Conservation (phyloP, 2,113 vertebrate species). For the Oncorhynchus kisutch region DNA sequence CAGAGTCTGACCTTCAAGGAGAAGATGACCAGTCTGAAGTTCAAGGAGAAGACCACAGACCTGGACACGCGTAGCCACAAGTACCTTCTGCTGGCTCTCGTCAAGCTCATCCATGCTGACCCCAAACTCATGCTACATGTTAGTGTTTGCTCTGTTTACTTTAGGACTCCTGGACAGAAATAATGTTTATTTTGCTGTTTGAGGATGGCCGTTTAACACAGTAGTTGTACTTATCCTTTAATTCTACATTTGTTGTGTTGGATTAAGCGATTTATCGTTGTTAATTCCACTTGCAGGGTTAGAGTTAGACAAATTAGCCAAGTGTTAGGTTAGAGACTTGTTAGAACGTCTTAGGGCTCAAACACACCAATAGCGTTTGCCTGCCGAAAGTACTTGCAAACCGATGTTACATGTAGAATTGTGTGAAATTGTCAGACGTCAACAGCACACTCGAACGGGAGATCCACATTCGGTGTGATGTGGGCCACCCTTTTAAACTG, state of each 20-base stretch:
- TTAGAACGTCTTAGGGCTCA: background rate
- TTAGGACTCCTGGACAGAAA: background rate
- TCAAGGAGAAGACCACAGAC: conserved; percentile 86
- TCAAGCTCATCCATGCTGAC: conserved; percentile 84
- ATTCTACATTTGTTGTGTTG: background rate
- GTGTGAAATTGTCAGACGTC: no score
- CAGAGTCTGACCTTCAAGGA: conserved; percentile 55
- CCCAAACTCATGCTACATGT: conserved; percentile 82
- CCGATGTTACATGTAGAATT: no score
- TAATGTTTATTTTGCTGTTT: background rate
- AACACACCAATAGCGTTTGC: no score
- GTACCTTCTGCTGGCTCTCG: conserved; percentile 76
- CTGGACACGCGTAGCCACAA: conserved; percentile 74
- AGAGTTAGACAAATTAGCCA: background rate
- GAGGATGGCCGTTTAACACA: background rate
- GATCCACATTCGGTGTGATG: no score
- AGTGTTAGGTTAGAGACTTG: background rate
- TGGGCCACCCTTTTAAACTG: background rate
- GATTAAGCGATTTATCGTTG: background rate
- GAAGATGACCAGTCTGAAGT: conserved; percentile 90
- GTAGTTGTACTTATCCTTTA: background rate
- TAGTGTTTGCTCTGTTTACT: conserved; percentile 54
- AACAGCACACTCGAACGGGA: no score
- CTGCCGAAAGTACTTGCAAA: no score
- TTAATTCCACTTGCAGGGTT: background rate